Base-by-base conservation (phyloP, 2,888 invertebrate genomes). In the Amphiduros pacificus region DNA sequence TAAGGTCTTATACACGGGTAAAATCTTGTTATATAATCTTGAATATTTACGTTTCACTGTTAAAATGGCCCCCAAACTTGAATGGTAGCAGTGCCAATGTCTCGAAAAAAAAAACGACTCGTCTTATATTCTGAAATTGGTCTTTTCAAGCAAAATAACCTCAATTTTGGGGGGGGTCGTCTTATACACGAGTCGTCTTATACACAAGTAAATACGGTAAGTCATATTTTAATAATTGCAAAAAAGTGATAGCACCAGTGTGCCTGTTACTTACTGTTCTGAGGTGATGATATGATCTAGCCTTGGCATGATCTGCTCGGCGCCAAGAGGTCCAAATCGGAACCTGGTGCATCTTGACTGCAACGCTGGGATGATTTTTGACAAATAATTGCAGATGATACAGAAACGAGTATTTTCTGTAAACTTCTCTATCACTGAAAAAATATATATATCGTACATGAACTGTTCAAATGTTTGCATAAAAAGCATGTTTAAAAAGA, bases 361-460 rank as follows among this genome's bases (percentile, higher is more conserved):
- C 59, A 99, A 86, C 3, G 99, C 98, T 20, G 99, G 99, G 74
- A 97, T 99, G 66, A 99, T 97, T 86, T 98, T 98, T 73, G 94
- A 93, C 72, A 99, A 85, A 84, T 99, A 99, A 84, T 99, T 99
- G 84, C 98, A 97, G 76, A 99, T 99, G 63, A 99, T 91, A 82
- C 99, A 99, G 83, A 99, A 99, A 9, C 99, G 87, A 2, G 96
- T 94, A 83, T 98, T 99, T 71, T 97, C 96, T 14, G 99, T 98
- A 81, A 94, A 99, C 83, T 99, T 99, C 83, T 99, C 99, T 78
- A 99, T 97, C 73, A 99, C 94, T 94, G 86, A 52, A 72, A 86
- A 84, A 62, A 73, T 75, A 9, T 17, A 48, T 56, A n/a, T 48
- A 36, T 36, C 17, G 36, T 36, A 17, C 9, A 17, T 17, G 36